Percentiles rank a stretch among this genome's conserved stretches.
phyloP scores from a whole-genome alignment of 2,797 vertebrate genomes.

The Eremophila alpestris region DNA sequence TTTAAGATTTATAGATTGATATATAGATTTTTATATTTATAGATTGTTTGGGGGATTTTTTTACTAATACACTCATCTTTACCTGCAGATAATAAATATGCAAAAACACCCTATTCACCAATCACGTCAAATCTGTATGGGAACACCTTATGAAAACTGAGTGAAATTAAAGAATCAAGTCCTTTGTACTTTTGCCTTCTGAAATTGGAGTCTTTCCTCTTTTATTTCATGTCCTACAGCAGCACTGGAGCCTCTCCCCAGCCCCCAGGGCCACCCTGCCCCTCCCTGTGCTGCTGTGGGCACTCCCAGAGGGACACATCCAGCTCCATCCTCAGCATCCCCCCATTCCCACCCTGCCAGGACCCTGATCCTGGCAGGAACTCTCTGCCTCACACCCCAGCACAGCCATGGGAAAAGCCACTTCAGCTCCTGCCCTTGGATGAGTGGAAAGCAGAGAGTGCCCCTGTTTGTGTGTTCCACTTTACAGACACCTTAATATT shows the following conservation, averaged over 20 bases:
- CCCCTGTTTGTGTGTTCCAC: background rate
- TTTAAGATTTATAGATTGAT: background rate
- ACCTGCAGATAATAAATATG: background rate
- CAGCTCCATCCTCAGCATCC: background rate
- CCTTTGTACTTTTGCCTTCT: too few relatives aligned
- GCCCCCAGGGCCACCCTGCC: too few relatives aligned
- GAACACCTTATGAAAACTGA: too few relatives aligned
- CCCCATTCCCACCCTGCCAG: too few relatives aligned
- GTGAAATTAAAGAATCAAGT: too few relatives aligned
- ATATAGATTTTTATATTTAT: background rate
- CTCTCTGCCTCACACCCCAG: rapidly evolving
- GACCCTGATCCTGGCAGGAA: background rate
- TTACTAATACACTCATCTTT: background rate
- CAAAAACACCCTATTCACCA: background rate
- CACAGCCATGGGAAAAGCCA: background rate
- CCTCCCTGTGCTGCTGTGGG: background rate
- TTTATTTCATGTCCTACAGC: too few relatives aligned
- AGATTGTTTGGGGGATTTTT: background rate
- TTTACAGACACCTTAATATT: background rate
- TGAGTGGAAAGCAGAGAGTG: rapidly evolving
- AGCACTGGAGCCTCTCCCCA: too few relatives aligned
- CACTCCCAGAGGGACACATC: rapidly evolving
- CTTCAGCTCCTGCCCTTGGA: background rate
- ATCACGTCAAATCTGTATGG: too few relatives aligned
- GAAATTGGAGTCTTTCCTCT: too few relatives aligned